Percentiles rank a stretch among this genome's conserved stretches.
These are phyloP conservation scores for Garra rufa DNA, from an alignment of 2,113 vertebrate genomes.

Conservation along the genomic window DNA sequence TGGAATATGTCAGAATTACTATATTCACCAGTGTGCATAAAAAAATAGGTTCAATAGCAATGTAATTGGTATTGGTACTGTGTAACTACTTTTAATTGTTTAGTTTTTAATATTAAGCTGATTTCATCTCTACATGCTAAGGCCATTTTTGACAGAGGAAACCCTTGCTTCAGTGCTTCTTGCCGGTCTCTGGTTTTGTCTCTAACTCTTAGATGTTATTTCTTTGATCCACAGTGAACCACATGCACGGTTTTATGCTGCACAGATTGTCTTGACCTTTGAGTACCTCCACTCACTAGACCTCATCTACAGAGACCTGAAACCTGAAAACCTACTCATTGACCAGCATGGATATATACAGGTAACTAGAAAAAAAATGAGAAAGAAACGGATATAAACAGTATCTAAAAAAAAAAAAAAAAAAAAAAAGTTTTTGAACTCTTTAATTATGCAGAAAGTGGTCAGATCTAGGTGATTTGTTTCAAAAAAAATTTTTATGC, in stretches of 20 bases:
- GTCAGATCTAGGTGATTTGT: no score
- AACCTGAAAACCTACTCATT: conserved; percentile 98
- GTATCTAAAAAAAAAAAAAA: no score
- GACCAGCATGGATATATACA: conserved; percentile 99
- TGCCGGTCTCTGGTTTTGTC: not conserved
- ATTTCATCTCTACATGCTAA: not conserved
- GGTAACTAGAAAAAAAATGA: conserved; percentile 79
- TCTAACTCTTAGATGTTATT: conserved; percentile 4
- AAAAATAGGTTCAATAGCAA: no score
- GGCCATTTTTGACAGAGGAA: not conserved
- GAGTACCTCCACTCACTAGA: conserved; percentile 99
- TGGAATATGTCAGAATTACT: no score
- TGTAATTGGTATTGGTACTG: no score
- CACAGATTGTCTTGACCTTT: conserved; percentile 98
- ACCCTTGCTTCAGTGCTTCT: not conserved
- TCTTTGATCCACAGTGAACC: conserved; percentile 84
- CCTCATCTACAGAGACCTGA: conserved; percentile 99
- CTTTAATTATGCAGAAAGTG: no score
- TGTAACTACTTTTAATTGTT: no score
- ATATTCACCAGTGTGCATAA: no score
- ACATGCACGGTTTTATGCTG: conserved; percentile 96
- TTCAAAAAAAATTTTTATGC: no score
- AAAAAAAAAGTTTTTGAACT: no score
- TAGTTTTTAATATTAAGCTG: not conserved
- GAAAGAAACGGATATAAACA: no score